Evolutionary conservation across 2,888 invertebrate genomes (phyloP).

Genomic region (Ariolimax columbianus): DNA sequence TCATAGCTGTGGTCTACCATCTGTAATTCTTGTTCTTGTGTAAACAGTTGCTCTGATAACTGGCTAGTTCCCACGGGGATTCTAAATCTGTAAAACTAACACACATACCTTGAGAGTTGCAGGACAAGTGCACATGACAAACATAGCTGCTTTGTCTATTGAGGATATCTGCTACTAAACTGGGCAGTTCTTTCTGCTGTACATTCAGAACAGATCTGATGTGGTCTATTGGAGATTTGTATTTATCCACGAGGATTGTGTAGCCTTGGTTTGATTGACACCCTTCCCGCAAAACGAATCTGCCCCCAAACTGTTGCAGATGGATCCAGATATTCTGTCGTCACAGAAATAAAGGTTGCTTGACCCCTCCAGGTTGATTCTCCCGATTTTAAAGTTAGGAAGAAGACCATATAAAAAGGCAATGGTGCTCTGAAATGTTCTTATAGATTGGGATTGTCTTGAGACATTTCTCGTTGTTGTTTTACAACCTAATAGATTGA

Average conservation of each 20-base stretch:
- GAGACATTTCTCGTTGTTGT: no score
- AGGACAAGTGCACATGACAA: constrained; percentile 91
- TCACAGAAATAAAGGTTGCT: constrained; percentile 77
- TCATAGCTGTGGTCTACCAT: constrained; percentile 87
- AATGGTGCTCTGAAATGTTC: constrained; percentile 94
- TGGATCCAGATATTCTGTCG: constrained; percentile 84
- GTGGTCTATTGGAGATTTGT: neutral
- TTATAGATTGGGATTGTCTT: constrained; percentile 89
- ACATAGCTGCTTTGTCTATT: constrained; percentile 90
- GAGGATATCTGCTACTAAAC: constrained; percentile 85
- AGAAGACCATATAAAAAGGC: constrained; percentile 88
- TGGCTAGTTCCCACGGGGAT: constrained; percentile 63
- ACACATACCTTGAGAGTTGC: constrained; percentile 81
- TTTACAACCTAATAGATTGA: no score
- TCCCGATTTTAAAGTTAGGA: constrained; percentile 84
- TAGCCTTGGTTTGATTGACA: neutral
- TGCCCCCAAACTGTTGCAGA: constrained; percentile 86
- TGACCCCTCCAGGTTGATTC: constrained; percentile 81
- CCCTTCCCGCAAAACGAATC: neutral
- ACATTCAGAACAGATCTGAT: neutral
- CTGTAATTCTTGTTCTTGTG: constrained; percentile 54
- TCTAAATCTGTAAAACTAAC: constrained; percentile 59
- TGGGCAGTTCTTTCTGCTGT: constrained; percentile 56
- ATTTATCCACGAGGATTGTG: neutral
- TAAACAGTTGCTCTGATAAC: constrained; percentile 58